Conservation (phyloP, 2,113 vertebrate genomes). For the Excalfactoria chinensis region DNA sequence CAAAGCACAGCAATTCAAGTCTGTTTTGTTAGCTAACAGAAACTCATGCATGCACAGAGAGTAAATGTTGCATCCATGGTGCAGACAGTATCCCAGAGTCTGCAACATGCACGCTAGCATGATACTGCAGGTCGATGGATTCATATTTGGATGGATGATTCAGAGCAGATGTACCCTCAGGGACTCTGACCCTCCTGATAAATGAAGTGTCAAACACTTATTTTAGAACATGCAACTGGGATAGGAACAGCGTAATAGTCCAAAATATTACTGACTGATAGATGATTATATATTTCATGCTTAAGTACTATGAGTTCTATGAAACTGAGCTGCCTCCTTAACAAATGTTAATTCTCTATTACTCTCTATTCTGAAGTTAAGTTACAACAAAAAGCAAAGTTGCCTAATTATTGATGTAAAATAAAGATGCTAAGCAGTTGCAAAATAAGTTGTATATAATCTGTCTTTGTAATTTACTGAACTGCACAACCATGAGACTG, state of each 20-base stretch:
- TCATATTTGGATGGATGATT: neutral
- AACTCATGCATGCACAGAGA: neutral
- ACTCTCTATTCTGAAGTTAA: neutral
- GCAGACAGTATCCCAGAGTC: neutral
- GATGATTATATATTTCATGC: neutral
- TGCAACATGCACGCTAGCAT: neutral
- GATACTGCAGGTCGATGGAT: neutral
- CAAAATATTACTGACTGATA: neutral
- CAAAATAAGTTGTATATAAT: accelerated
- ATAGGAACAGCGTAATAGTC: neutral
- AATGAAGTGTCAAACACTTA: neutral
- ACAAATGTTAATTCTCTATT: neutral
- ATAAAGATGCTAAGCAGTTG: neutral
- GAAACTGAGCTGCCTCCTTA: neutral
- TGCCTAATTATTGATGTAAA: neutral
- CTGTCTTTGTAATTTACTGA: neutral
- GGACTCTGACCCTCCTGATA: neutral
- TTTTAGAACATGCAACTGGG: neutral
- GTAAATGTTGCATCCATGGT: accelerated
- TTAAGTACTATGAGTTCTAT: neutral
- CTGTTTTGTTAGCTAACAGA: neutral
- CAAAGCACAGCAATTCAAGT: neutral
- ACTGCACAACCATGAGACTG: neutral
- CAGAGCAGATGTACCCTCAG: neutral
- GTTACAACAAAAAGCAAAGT: neutral